Evolutionary conservation across 92 coral and sea anemone genomes (phyloP).

Genomic region (Ricordea florida): DNA sequence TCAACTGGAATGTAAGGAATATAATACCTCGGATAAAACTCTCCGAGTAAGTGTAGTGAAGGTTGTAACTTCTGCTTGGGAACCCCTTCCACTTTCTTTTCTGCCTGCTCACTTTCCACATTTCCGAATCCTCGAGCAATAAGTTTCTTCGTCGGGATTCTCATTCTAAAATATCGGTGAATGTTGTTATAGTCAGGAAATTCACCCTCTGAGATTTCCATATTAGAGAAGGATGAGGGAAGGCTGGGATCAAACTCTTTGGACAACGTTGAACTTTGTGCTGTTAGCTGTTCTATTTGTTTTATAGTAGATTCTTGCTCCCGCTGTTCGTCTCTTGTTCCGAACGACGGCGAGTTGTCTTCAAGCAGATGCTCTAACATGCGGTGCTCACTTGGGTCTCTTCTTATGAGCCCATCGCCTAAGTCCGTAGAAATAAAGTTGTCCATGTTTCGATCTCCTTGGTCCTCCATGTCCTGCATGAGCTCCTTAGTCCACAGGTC

Average conservation of each 20-base stretch:
- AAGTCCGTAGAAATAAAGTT: not conserved
- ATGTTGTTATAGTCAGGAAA: conserved; percentile 7
- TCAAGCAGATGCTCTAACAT: conserved; percentile 52
- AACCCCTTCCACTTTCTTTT: too few species aligned
- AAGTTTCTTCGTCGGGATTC: not conserved
- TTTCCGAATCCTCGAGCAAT: too few species aligned
- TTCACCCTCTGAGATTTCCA: conserved; percentile 67
- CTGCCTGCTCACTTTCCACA: too few species aligned
- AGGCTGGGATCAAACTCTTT: conserved; percentile 35
- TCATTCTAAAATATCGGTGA: too few species aligned
- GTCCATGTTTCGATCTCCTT: not conserved
- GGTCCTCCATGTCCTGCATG: not conserved
- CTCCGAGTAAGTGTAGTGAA: too few species aligned
- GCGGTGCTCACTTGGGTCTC: conserved; percentile 11
- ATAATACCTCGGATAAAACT: too few species aligned
- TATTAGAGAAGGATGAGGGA: conserved; percentile 40
- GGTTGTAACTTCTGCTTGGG: too few species aligned
- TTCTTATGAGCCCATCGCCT: not conserved
- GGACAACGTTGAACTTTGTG: conserved; percentile 39
- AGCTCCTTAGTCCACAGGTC: not conserved
- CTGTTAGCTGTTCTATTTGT: conserved; percentile 40
- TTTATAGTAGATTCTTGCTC: conserved; percentile 58
- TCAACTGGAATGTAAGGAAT: too few species aligned
- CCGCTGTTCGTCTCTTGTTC: conserved; percentile 54
- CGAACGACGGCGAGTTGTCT: conserved; percentile 45